Conservation (phyloP, 2,113 vertebrate genomes). For the Nycticebus coucang region DNA sequence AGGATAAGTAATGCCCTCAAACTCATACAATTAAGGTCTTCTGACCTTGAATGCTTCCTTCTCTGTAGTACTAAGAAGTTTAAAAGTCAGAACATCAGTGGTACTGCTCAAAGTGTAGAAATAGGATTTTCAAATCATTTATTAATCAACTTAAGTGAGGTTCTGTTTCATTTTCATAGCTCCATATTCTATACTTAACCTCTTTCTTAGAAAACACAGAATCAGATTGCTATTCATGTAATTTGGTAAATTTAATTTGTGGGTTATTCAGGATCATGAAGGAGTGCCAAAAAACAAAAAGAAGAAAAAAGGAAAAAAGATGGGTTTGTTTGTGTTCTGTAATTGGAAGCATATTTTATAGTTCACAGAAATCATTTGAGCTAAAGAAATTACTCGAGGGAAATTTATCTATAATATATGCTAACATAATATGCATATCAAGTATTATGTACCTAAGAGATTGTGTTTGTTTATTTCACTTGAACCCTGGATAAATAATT, state of each 20-base stretch:
- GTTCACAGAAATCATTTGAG: neutral
- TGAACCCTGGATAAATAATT: slow-evolving; percentile 12
- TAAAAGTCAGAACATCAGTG: neutral
- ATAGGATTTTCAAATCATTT: neutral
- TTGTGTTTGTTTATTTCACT: slow-evolving; percentile 17
- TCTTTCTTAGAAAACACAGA: neutral
- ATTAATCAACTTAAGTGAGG: neutral
- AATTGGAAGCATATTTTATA: neutral
- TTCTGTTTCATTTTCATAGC: neutral
- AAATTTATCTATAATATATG: neutral
- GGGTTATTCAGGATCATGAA: neutral
- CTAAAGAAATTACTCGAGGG: neutral
- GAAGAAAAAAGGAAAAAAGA: neutral
- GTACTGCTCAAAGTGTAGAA: neutral
- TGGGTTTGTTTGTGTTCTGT: neutral
- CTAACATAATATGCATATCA: neutral
- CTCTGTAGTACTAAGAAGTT: neutral
- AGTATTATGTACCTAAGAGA: neutral
- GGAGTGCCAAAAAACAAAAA: neutral
- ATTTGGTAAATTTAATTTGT: slow-evolving; percentile 19
- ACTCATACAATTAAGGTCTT: neutral
- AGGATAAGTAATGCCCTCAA: neutral
- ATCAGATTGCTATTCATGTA: neutral
- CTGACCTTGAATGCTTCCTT: neutral
- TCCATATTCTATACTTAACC: neutral